phyloP scores from a whole-genome alignment of 2,888 invertebrate species.

The Lasioglossum vierecki region DNA sequence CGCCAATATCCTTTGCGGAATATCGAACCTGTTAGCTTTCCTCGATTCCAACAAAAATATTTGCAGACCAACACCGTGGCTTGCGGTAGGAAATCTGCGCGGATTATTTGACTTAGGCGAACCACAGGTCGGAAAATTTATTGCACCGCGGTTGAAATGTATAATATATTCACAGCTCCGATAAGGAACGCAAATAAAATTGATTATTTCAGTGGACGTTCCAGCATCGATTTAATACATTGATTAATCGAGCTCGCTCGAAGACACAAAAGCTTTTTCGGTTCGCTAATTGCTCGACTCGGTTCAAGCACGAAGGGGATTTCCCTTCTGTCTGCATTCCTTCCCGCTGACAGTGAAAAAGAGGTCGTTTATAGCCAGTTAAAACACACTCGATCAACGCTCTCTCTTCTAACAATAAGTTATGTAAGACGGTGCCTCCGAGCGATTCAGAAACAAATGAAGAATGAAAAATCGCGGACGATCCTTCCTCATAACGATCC shows the following conservation, averaged over 20 bases:
- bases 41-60: conserved; percentile 32
- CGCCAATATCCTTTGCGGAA: conserved; percentile 23
- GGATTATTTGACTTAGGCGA: conserved; percentile 20
- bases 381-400: conserved; percentile 64
- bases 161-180: background rate
- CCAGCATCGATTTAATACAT: conserved; percentile 41
- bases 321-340: conserved; percentile 39
- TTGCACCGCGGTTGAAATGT: background rate
- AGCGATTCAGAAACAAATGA: conserved; percentile 43
- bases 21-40: conserved; percentile 32
- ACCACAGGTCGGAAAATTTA: conserved; percentile 6
- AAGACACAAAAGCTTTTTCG: conserved; percentile 27
- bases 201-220: conserved; percentile 32
- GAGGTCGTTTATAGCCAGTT: conserved; percentile 60
- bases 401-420: conserved; percentile 40
- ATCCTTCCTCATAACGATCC: conserved; percentile 43
- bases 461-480: conserved; percentile 44
- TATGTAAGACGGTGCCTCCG: conserved; percentile 32
- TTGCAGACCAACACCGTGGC: conserved; percentile 9
- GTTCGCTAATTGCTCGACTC: conserved; percentile 36
- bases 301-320: conserved; percentile 20
- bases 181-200: conserved; percentile 33
- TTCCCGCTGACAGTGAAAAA: conserved; percentile 62
- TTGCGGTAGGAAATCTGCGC: background rate
- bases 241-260: conserved; percentile 49